A percentile compares a stretch with the other conserved stretches of the same genome.
These are phyloP conservation scores for Miichthys miiuy DNA, from an alignment of 2,797 vertebrate species.

Conservation along the genomic window DNA sequence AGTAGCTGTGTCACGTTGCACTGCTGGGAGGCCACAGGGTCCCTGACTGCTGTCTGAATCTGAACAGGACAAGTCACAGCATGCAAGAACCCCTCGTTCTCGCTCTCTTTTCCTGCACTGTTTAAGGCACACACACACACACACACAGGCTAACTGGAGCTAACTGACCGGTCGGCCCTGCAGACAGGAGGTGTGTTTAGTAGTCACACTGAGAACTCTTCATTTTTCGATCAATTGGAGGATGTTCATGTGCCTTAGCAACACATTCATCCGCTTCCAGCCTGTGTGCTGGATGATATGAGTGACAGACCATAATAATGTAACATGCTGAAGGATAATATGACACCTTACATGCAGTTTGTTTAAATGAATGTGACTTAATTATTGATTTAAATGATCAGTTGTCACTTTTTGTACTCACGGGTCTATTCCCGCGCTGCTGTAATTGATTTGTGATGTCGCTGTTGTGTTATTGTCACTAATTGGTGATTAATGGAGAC, in stretches of 20 bases:
- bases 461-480: background rate
- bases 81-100: slow-evolving; percentile 39
- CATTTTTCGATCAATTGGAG: slow-evolving; percentile 38
- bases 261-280: slow-evolving; percentile 27
- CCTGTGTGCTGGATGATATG: slow-evolving; percentile 16
- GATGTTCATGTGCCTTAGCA: slow-evolving; percentile 47
- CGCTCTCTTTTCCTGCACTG: background rate
- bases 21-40: slow-evolving; percentile 74
- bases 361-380: slow-evolving; percentile 49
- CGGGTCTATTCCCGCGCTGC: slow-evolving; percentile 11
- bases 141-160: slow-evolving; percentile 23
- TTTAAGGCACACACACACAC: background rate
- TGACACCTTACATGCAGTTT: slow-evolving; percentile 34
- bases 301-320: slow-evolving; percentile 32
- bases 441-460: slow-evolving; percentile 25
- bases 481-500: slow-evolving; percentile 27
- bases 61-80: slow-evolving; percentile 71
- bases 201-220: slow-evolving; percentile 41
- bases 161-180: slow-evolving; percentile 26
- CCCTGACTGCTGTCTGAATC: slow-evolving; percentile 73
- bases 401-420: slow-evolving; percentile 30
- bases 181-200: slow-evolving; percentile 46
- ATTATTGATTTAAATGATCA: slow-evolving; percentile 38
- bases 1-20: slow-evolving; percentile 74
- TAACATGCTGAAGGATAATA: slow-evolving; percentile 29